Evolutionary conservation across 2,888 invertebrate genomes (phyloP).

Genomic region (Agrochola macilenta): DNA sequence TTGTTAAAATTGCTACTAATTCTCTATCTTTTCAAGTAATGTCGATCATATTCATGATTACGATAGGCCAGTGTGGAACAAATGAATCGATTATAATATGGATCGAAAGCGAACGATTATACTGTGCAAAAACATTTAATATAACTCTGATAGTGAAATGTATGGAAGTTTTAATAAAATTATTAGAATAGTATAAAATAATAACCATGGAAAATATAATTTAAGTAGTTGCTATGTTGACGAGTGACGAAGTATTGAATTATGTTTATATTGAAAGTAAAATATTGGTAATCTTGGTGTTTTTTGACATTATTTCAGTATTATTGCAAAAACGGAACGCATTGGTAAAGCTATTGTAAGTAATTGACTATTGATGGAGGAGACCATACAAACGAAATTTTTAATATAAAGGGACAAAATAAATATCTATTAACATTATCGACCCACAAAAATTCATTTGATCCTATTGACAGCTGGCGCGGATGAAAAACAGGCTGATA

Average conservation of each 20-base stretch:
- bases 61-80: constrained; percentile 47
- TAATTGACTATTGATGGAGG: background rate
- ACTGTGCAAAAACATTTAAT: constrained; percentile 54
- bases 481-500: constrained; percentile 7
- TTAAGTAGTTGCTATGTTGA: constrained; percentile 31
- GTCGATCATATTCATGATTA: constrained; percentile 41
- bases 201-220: constrained; percentile 20
- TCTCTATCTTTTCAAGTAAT: constrained; percentile 22
- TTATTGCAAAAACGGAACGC: background rate
- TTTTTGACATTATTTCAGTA: background rate
- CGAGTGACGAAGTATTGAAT: background rate
- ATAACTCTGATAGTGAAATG: constrained; percentile 48
- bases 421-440: background rate
- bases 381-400: background rate
- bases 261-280: background rate
- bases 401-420: background rate
- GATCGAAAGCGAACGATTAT: constrained; percentile 59
- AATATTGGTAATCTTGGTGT: background rate
- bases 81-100: constrained; percentile 63
- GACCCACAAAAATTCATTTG: background rate
- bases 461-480: background rate
- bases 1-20: constrained; percentile 9
- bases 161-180: constrained; percentile 39
- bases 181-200: constrained; percentile 21
- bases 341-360: background rate